Conservation (phyloP, 64 coral and sea anemone genomes). For the Porites lutea region DNA sequence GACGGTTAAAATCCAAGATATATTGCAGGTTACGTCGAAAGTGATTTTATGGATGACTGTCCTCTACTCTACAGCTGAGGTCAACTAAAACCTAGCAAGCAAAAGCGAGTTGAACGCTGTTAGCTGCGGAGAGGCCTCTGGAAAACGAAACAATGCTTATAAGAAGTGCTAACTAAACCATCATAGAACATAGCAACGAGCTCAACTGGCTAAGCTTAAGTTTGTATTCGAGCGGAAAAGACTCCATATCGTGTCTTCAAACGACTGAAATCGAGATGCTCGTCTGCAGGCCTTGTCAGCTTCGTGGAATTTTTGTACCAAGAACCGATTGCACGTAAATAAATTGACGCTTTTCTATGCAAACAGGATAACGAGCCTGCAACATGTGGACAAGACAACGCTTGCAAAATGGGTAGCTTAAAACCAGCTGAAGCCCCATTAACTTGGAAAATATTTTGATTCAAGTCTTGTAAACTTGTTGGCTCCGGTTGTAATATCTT, state of each 20-base stretch:
- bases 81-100: conserved; percentile 13
- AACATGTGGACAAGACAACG: neutral
- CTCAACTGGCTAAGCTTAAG: neutral
- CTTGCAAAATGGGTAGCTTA: neutral
- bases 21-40: neutral
- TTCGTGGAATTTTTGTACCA: conserved; percentile 40
- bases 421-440: conserved; percentile 30
- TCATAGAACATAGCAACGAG: neutral
- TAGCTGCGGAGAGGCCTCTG: neutral
- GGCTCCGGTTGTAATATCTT: conserved; percentile 10
- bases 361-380: neutral
- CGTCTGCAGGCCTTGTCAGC: conserved; percentile 35
- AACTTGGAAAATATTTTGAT: conserved; percentile 10
- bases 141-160: neutral
- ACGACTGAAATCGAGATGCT: conserved; percentile 33
- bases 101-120: conserved; percentile 25
- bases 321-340: conserved; percentile 34
- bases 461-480: conserved; percentile 12
- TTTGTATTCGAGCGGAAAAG: neutral
- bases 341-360: conserved; percentile 11
- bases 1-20: conserved; percentile 25
- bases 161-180: neutral
- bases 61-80: neutral
- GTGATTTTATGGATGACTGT: neutral
- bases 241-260: neutral